Evolutionary conservation across 2,113 vertebrate species (phyloP).

Genomic region (Corythaeola cristata): DNA sequence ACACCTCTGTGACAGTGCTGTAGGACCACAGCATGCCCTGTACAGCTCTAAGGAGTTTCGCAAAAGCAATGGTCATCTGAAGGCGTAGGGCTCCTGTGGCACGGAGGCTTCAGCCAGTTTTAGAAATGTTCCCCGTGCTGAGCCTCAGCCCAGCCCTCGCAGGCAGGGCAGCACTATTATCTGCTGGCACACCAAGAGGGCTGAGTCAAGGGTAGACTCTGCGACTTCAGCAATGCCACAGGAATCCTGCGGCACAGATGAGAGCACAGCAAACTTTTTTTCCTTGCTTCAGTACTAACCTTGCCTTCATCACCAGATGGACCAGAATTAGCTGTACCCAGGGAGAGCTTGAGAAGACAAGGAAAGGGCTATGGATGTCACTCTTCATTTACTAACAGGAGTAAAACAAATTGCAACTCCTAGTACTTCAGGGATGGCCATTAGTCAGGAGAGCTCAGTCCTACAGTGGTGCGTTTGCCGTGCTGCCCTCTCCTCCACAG

Average conservation of each 20-base stretch:
- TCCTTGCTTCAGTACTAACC: background rate
- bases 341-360: background rate
- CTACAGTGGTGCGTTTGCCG: accelerated
- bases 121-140: background rate
- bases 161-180: background rate
- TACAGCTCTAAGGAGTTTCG: background rate
- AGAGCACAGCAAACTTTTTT: background rate
- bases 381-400: background rate
- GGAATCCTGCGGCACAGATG: background rate
- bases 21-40: background rate
- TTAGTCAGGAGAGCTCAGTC: background rate
- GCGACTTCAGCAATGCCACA: background rate
- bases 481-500: background rate
- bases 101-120: background rate
- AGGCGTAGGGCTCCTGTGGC: background rate
- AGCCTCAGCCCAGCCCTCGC: background rate
- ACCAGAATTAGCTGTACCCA: background rate
- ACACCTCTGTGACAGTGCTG: background rate
- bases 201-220: background rate
- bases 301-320: background rate
- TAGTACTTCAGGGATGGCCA: accelerated
- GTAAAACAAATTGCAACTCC: background rate
- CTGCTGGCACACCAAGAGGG: background rate
- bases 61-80: background rate
- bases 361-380: background rate